Percentiles rank a stretch among this genome's conserved stretches.
Evolutionary conservation across 2,797 vertebrate genomes (phyloP).

Genomic region (Orestias chungarensis): DNA sequence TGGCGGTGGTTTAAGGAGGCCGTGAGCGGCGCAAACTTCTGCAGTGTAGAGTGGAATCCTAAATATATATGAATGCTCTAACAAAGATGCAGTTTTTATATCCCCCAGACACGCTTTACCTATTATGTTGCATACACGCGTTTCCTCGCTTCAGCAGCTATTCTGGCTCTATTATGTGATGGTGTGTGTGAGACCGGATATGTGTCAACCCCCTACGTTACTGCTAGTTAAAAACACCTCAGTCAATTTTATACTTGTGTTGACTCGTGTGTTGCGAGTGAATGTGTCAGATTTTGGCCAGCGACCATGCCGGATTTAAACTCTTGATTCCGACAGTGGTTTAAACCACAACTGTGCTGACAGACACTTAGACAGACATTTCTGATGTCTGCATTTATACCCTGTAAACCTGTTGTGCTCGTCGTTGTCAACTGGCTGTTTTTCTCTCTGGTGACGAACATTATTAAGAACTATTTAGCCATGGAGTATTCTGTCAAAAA

Average conservation of each 20-base stretch:
- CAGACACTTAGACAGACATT: neutral
- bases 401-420: neutral
- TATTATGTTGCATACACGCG: neutral
- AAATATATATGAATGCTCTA: neutral
- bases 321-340: neutral
- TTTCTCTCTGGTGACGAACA: no score
- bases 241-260: neutral
- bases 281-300: slow-evolving; percentile 24
- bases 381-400: neutral
- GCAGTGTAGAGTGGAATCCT: slow-evolving; percentile 20
- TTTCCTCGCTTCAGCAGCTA: neutral
- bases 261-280: slow-evolving; percentile 30
- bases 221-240: slow-evolving; percentile 1
- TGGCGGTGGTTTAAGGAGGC: slow-evolving; percentile 11
- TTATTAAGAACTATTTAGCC: no score
- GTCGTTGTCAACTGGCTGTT: neutral
- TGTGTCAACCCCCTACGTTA: slow-evolving; percentile 38
- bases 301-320: slow-evolving; percentile 16
- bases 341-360: neutral
- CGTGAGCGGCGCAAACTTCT: slow-evolving; percentile 43
- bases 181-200: slow-evolving; percentile 48
- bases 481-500: no score
- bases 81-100: neutral
- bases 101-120: neutral
- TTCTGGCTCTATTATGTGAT: neutral